A percentile compares a stretch with the other conserved stretches of the same genome.
Evolutionary conservation across 2,797 vertebrate species (phyloP).

Genomic region (Sternarchorhynchus goeldii): DNA sequence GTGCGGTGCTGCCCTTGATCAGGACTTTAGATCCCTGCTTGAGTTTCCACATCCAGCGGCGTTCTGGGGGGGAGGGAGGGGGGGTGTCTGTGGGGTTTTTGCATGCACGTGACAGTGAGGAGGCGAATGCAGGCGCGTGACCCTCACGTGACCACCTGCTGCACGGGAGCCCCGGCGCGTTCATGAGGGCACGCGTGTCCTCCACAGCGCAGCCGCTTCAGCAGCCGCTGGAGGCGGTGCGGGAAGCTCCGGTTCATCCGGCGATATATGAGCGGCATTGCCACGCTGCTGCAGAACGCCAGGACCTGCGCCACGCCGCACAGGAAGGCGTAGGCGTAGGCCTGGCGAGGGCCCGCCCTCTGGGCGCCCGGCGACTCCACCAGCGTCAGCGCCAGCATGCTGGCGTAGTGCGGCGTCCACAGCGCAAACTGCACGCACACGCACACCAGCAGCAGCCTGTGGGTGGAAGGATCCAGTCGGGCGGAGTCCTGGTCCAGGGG

Average conservation of each 20-base stretch:
- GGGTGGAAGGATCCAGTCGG: conserved; percentile 87
- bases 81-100: conserved; percentile 17
- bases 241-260: conserved; percentile 93
- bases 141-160: conserved; percentile 84
- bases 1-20: conserved; percentile 65
- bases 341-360: conserved; percentile 65
- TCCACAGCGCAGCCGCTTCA: conserved; percentile 85
- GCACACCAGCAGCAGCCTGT: conserved; percentile 88
- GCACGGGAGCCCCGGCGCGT: conserved; percentile 73
- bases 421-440: conserved; percentile 91
- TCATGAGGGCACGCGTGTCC: conserved; percentile 82
- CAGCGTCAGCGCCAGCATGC: conserved; percentile 87
- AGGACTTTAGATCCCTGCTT: conserved; percentile 51
- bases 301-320: conserved; percentile 84
- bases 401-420: conserved; percentile 94
- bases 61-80: conserved; percentile 62
- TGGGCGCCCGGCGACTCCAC: conserved; percentile 72
- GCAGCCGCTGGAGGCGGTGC: conserved; percentile 83
- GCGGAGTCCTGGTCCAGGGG: conserved; percentile 90
- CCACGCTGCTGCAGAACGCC: conserved; percentile 93
- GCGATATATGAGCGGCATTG: conserved; percentile 90
- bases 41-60: conserved; percentile 60
- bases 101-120: conserved; percentile 64
- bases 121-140: conserved; percentile 21
- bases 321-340: conserved; percentile 79